Percentiles rank a stretch among this genome's conserved stretches.
Evolutionary conservation across 2,888 invertebrate genomes (phyloP).

Genomic region (Oeneis ivallda): DNA sequence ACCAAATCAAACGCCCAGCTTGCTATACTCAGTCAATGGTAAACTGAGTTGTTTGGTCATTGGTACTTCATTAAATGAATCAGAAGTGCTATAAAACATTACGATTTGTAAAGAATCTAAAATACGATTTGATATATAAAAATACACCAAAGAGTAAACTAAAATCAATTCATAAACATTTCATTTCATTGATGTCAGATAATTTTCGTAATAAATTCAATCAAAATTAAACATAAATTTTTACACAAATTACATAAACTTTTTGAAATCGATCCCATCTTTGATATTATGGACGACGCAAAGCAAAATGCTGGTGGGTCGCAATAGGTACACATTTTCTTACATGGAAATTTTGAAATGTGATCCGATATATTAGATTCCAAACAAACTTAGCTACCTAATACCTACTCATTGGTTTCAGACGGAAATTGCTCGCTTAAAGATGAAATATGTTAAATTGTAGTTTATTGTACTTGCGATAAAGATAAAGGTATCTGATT

Average conservation of each 20-base stretch:
- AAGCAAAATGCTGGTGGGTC: constrained; percentile 38
- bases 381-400: constrained; percentile 38
- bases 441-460: constrained; percentile 40
- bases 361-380: constrained; percentile 44
- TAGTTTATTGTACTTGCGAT: no score
- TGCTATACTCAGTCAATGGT: background rate
- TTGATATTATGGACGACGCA: constrained; percentile 4
- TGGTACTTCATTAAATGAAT: background rate
- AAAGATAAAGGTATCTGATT: background rate
- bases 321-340: constrained; percentile 40
- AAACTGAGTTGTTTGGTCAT: background rate
- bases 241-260: background rate
- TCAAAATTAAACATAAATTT: background rate
- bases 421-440: constrained; percentile 40
- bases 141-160: background rate
- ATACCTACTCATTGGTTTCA: constrained; percentile 41
- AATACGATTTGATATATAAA: background rate
- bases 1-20: background rate
- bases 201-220: background rate
- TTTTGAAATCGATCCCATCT: constrained; percentile 1
- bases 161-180: background rate
- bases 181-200: background rate
- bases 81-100: background rate
- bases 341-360: constrained; percentile 44
- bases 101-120: background rate